phyloP scores from a whole-genome alignment of 2,113 vertebrate species.

The Chiloscyllium plagiosum region DNA sequence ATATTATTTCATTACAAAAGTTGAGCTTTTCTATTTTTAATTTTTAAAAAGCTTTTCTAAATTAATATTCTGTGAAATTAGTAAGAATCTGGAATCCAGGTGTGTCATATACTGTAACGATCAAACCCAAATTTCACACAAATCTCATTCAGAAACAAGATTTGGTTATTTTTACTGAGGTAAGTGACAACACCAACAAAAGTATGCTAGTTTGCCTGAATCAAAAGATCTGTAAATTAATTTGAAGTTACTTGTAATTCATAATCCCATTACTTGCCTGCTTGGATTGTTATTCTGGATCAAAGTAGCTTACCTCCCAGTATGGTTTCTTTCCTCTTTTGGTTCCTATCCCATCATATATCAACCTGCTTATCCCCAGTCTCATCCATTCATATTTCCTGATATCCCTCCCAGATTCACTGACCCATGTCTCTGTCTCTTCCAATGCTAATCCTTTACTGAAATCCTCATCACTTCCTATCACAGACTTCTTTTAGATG shows the following conservation, averaged over 20 bases:
- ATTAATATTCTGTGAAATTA: not conserved
- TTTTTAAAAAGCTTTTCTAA: not conserved
- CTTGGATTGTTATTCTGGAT: not conserved
- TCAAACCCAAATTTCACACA: not conserved
- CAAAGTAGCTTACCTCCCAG: not conserved
- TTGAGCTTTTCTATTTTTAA: not conserved
- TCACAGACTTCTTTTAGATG: not conserved
- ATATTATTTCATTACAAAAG: not conserved
- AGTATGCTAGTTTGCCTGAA: not conserved
- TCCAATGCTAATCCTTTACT: not conserved
- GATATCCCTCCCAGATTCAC: not conserved
- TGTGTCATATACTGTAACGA: not conserved
- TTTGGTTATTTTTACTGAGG: not conserved
- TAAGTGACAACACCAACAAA: not conserved
- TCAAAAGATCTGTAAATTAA: not conserved
- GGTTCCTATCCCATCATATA: not conserved
- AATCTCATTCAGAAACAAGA: not conserved
- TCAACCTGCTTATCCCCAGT: not conserved
- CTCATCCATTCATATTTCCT: not conserved
- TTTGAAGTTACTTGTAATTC: not conserved
- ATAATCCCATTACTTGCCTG: not conserved
- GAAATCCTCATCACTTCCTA: not conserved
- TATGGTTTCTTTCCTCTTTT: not conserved
- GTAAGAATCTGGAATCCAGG: not conserved
- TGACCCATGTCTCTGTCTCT: not conserved